Conservation (phyloP, 2,113 vertebrate species). For the Felis catus region DNA sequence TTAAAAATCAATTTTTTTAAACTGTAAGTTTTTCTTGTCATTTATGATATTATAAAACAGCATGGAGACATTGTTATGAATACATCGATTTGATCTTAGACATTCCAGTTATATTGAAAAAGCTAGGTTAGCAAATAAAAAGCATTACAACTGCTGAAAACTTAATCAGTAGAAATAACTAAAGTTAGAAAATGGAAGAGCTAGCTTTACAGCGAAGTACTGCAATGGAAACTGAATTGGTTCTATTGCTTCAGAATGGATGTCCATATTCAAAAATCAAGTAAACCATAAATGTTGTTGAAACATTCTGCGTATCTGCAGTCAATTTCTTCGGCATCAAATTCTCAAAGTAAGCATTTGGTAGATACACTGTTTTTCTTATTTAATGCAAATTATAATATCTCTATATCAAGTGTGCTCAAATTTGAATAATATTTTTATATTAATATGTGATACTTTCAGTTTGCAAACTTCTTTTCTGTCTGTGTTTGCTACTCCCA, state of each 20-base stretch:
- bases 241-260: neutral
- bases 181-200: conserved; percentile 40
- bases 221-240: neutral
- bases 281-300: neutral
- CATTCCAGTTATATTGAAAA: conserved; percentile 65
- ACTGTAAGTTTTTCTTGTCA: conserved; percentile 54
- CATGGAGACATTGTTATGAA: conserved; percentile 53
- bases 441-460: neutral
- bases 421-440: neutral
- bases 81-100: conserved; percentile 61
- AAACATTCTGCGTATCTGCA: neutral
- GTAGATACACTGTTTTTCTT: neutral
- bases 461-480: neutral
- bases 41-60: conserved; percentile 70
- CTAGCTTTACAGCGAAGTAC: neutral
- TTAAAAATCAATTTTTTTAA: conserved; percentile 56
- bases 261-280: conserved; percentile 9
- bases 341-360: neutral
- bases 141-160: conserved; percentile 7
- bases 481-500: neutral
- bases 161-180: conserved; percentile 35
- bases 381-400: neutral
- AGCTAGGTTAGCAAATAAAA: conserved; percentile 29
- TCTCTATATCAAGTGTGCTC: neutral
- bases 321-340: neutral